Evolutionary conservation across 1,140 invertebrate species (phyloP), one percentile per base, ranked within the genome.

Genomic region (Mercenaria mercenaria): DNA sequence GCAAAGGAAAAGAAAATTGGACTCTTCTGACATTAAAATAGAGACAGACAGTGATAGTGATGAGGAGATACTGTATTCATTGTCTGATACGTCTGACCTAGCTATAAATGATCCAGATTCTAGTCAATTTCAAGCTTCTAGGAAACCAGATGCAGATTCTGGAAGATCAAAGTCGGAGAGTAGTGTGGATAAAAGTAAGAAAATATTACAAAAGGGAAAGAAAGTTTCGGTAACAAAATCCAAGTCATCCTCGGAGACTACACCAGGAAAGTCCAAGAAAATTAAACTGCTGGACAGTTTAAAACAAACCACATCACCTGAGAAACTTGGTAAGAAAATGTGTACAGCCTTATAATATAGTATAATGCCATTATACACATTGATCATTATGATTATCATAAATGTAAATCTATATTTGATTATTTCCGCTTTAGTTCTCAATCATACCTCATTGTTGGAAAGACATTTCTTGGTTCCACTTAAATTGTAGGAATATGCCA

Each of bases 31-130:
- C 4, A 20, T 61, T 39, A 82, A 15, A 23, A 82, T 50, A 29
- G 52, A 61, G 79, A 80, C 47, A 52, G 59, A 86, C 37, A 72
- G 82, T 76, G 47, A 84, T 10, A 91, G 91, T 82, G 90, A 91
- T 89, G 90, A 92, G 81, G 79, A 90, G 59, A 61, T 92, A 32
- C 64, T 91, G 61, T 92, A 92, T 90, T 92, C 92, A 18, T 52
- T 93, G 39, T 90, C 69, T 50, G 81, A 87, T 29, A 37, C 23
- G 2, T 77, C 74, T 56, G 37, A 56, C n/a, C 20, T 41, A 37
- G 76, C 39, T 52, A 86, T 59, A 59, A 76, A 56, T 61, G 72
- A 76, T 23, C 56, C 52, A 84, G 81, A 72, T 56, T 59, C 69
- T 79, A 56, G 76, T 61, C 34, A 56, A 8, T 4, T 47, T 1